A percentile compares a stretch with the other conserved stretches of the same genome.
Evolutionary conservation across 1,140 invertebrate genomes (phyloP).

Genomic region (Ceratosolen solmsi): DNA sequence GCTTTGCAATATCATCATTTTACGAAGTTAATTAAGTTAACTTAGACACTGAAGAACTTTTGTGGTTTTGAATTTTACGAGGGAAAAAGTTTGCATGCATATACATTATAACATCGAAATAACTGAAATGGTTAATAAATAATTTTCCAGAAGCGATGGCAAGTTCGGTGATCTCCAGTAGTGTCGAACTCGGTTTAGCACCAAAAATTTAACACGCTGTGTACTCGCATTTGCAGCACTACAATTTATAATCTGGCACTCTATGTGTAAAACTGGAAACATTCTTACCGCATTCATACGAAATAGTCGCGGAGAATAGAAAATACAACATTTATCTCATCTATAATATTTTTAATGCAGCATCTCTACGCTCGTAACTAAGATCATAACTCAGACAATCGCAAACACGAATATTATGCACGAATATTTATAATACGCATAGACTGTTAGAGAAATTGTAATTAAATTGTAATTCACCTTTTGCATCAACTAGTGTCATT

Average conservation of each 20-base stretch:
- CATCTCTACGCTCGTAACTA: not conserved
- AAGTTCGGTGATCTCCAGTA: slow-evolving; percentile 13
- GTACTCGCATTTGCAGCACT: not conserved
- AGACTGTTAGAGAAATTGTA: not conserved
- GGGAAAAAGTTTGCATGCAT: slow-evolving; percentile 22
- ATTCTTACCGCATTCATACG: not conserved
- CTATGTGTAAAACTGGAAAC: not conserved
- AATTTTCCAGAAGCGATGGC: not conserved
- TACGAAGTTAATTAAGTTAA: slow-evolving; percentile 2
- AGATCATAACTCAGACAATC: not conserved
- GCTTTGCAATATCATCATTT: not conserved
- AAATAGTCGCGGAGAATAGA: not conserved
- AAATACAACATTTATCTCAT: not conserved
- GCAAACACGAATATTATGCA: not conserved
- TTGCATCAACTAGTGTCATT: not conserved
- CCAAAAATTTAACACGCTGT: slow-evolving; percentile 23
- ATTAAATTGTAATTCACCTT: not conserved
- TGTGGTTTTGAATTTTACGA: slow-evolving; percentile 12
- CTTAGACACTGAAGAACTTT: slow-evolving; percentile 3
- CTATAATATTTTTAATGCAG: not conserved
- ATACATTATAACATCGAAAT: not conserved
- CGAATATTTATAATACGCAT: not conserved
- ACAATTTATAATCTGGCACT: slow-evolving; percentile 5
- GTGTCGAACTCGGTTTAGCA: slow-evolving; percentile 34
- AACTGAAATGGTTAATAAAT: slow-evolving; percentile 32